These are phyloP conservation scores for Limulus polyphemus DNA, from an alignment of 2,888 invertebrate species.

Conservation along the genomic window DNA sequence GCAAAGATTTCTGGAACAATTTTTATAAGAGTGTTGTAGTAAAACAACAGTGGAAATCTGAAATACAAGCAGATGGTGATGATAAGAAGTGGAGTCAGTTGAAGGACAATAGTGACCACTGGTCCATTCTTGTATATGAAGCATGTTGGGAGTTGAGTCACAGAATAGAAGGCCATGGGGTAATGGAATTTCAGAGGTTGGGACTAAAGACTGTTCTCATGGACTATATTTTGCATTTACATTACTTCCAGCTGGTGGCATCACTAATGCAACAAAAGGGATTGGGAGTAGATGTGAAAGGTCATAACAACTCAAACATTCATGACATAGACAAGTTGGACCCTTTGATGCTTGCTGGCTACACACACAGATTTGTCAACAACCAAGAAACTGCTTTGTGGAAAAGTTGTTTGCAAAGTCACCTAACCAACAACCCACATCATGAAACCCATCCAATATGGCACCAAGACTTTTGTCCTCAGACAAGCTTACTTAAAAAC, in stretches of 20 bases:
- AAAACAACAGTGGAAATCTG: too few relatives aligned
- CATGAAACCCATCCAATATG: constrained; percentile 16
- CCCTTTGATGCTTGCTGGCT: constrained; percentile 16
- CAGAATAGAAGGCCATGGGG: too few relatives aligned
- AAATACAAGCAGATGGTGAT: too few relatives aligned
- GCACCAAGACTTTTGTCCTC: constrained; percentile 6
- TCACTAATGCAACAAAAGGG: constrained; percentile 1
- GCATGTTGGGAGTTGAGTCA: too few relatives aligned
- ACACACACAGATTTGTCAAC: constrained; percentile 16
- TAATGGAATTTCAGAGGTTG: too few relatives aligned
- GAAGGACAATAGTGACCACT: too few relatives aligned
- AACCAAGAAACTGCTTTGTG: constrained; percentile 9
- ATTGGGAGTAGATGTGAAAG: background rate
- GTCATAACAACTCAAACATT: background rate
- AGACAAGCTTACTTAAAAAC: background rate
- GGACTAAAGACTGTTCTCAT: background rate
- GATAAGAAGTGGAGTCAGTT: too few relatives aligned
- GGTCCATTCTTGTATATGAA: too few relatives aligned
- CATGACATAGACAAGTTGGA: constrained; percentile 23
- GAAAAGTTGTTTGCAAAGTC: constrained; percentile 11
- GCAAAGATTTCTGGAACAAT: too few relatives aligned
- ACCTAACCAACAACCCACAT: constrained; percentile 14
- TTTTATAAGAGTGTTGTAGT: too few relatives aligned
- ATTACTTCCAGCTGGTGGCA: background rate
- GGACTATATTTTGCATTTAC: background rate